A percentile compares a stretch with the other conserved stretches of the same genome.
Conservation (phyloP, 2,888 invertebrate species). For the Gandaritis pyraliata region DNA sequence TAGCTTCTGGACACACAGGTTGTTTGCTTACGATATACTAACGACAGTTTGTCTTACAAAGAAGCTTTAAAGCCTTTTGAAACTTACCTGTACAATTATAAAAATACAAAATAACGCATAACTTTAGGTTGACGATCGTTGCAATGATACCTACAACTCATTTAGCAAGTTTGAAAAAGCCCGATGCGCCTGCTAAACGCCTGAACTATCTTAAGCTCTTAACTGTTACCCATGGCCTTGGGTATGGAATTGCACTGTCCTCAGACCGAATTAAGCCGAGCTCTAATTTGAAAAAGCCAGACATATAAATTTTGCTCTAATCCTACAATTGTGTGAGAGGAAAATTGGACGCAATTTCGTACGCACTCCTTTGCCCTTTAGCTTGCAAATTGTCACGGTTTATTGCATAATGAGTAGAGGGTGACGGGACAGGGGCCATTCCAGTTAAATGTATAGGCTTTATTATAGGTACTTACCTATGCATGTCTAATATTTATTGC, state of each 20-base stretch:
- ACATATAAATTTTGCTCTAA: constrained; percentile 80
- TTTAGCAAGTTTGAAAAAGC: constrained; percentile 3
- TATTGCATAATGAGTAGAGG: constrained; percentile 68
- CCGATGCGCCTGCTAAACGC: constrained; percentile 30
- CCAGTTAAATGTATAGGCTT: constrained; percentile 41
- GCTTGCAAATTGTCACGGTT: constrained; percentile 71
- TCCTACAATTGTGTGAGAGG: constrained; percentile 77
- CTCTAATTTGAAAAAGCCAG: constrained; percentile 82
- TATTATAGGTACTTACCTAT: constrained; percentile 22
- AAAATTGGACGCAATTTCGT: constrained; percentile 76
- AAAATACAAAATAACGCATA: no score
- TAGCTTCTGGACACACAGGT: constrained; percentile 32
- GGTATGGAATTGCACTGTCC: constrained; percentile 61
- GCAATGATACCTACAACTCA: background rate
- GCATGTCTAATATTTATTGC: constrained; percentile 45
- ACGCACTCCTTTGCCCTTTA: constrained; percentile 65
- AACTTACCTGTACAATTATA: no score
- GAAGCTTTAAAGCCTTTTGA: background rate
- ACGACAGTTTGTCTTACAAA: constrained; percentile 10
- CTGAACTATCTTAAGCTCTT: constrained; percentile 32
- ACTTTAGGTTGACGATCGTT: background rate
- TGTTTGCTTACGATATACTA: constrained; percentile 13
- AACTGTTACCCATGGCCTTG: constrained; percentile 55
- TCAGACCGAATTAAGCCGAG: constrained; percentile 68
- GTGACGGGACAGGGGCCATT: constrained; percentile 57